Percentiles rank a stretch among this genome's conserved stretches.
phyloP scores from a whole-genome alignment of 2,888 invertebrate species.

The Laothoe populi region DNA sequence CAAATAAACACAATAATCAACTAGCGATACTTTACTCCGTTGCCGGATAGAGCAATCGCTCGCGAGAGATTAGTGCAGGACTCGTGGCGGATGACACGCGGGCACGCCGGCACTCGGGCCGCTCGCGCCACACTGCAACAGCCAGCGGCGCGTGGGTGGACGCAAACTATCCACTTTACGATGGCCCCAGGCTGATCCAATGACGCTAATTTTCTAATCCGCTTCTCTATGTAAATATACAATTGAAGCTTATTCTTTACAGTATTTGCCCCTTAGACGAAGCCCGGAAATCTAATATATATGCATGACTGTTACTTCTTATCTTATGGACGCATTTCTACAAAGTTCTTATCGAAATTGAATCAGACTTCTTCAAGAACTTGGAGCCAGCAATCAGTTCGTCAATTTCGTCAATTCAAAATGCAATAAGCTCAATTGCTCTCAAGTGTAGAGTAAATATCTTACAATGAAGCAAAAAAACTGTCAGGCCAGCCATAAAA shows the following conservation, averaged over 20 bases:
- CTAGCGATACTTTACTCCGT: conserved; percentile 83
- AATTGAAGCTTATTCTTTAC: conserved; percentile 39
- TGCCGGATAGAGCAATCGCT: conserved; percentile 82
- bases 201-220: conserved; percentile 63
- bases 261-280: neutral
- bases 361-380: neutral
- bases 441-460: neutral
- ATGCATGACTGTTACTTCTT: neutral
- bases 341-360: neutral
- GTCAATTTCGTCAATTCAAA: neutral
- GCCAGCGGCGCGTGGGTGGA: conserved; percentile 39
- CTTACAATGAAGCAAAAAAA: conserved; percentile 3
- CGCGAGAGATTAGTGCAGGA: conserved; percentile 69
- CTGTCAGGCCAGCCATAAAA: no score
- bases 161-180: conserved; percentile 55
- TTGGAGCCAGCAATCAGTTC: neutral
- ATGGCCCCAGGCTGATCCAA: conserved; percentile 45
- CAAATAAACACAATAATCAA: conserved; percentile 84
- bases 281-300: neutral
- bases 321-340: neutral
- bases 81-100: conserved; percentile 74
- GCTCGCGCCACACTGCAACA: conserved; percentile 19
- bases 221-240: conserved; percentile 50
- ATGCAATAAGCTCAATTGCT: neutral
- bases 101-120: conserved; percentile 34